A percentile compares a stretch with the other conserved stretches of the same genome.
Evolutionary conservation across 2,888 invertebrate species (phyloP).

Genomic region (Steinernema scapterisci): DNA sequence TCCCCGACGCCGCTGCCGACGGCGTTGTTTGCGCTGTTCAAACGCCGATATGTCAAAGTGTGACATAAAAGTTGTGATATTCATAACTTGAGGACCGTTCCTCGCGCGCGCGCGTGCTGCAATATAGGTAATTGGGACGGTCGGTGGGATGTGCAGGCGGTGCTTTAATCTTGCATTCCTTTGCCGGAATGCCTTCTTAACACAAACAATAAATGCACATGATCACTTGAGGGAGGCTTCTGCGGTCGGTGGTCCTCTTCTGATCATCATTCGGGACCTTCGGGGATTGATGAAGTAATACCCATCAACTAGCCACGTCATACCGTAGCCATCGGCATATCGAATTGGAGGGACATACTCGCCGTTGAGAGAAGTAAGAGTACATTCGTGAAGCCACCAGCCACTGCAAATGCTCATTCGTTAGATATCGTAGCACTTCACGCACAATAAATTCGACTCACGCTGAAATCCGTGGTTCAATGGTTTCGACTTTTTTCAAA

Average conservation of each 20-base stretch:
- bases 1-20: background rate
- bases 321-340: slow-evolving; percentile 55
- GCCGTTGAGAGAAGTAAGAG: slow-evolving; percentile 55
- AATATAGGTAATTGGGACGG: slow-evolving; percentile 20
- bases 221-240: background rate
- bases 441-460: too few species aligned
- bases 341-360: slow-evolving; percentile 53
- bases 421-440: background rate
- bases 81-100: slow-evolving; percentile 25
- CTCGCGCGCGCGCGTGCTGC: slow-evolving; percentile 4
- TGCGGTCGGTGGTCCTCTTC: background rate
- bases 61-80: slow-evolving; percentile 24
- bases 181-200: background rate
- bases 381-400: slow-evolving; percentile 63
- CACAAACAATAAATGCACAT: background rate
- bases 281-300: slow-evolving; percentile 50
- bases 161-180: background rate
- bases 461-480: too few species aligned
- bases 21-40: background rate
- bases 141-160: slow-evolving; percentile 1
- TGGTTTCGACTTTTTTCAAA: too few species aligned
- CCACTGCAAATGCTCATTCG: slow-evolving; percentile 46
- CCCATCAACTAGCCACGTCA: slow-evolving; percentile 53
- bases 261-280: slow-evolving; percentile 50
- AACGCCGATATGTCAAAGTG: background rate